A percentile compares a stretch with the other conserved stretches of the same genome.
phyloP scores from a whole-genome alignment of 2,888 invertebrate genomes.

The Stenoptilia bipunctidactyla region DNA sequence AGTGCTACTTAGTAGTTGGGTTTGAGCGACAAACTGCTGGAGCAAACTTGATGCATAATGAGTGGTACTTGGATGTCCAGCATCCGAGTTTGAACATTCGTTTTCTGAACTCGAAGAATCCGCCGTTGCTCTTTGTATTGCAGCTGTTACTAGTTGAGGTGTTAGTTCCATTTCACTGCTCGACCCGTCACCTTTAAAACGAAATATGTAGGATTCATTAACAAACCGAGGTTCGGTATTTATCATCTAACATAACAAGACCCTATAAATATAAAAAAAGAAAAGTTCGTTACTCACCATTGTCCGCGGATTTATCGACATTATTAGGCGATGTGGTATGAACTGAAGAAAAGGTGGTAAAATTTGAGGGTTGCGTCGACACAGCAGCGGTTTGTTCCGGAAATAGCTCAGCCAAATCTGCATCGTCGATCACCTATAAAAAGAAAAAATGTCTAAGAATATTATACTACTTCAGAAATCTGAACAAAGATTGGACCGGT shows the following conservation, averaged over 20 bases:
- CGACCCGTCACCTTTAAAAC: slow-evolving; percentile 69
- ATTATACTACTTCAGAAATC: background rate
- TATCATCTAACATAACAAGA: no score
- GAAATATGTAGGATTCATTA: no score
- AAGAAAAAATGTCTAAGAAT: slow-evolving; percentile 33
- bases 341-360: slow-evolving; percentile 61
- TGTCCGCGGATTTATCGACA: slow-evolving; percentile 63
- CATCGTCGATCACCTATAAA: slow-evolving; percentile 85
- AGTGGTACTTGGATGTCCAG: slow-evolving; percentile 66
- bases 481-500: background rate
- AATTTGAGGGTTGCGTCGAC: slow-evolving; percentile 73
- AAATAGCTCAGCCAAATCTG: slow-evolving; percentile 82
- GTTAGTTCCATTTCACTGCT: slow-evolving; percentile 83
- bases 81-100: slow-evolving; percentile 69
- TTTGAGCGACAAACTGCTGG: slow-evolving; percentile 86
- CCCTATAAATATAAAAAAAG: no score
- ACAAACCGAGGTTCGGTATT: background rate
- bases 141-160: slow-evolving; percentile 80
- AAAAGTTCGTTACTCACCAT: slow-evolving; percentile 34
- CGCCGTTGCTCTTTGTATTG: slow-evolving; percentile 79
- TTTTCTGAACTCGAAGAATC: slow-evolving; percentile 81
- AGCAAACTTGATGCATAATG: slow-evolving; percentile 81
- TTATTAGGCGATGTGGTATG: slow-evolving; percentile 48
- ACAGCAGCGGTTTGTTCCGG: slow-evolving; percentile 76
- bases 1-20: slow-evolving; percentile 75